phyloP scores from a whole-genome alignment of 2,113 vertebrate species.

The Perca flavescens region DNA sequence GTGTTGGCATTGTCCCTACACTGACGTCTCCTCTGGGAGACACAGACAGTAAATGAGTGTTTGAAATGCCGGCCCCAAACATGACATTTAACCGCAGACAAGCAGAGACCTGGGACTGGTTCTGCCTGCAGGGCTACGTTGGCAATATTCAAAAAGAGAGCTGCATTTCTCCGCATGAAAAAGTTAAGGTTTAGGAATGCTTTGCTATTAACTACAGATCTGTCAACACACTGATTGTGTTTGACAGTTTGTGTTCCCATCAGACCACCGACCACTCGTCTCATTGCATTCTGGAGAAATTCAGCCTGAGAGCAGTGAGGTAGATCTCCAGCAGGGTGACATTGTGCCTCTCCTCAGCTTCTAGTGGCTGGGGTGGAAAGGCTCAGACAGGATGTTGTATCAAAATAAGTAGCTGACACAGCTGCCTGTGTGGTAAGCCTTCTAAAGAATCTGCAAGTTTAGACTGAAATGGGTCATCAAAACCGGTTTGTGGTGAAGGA shows the following conservation, averaged over 20 bases:
- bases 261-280: not conserved
- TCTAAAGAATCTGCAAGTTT: conserved; percentile 50
- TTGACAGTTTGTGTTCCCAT: not conserved
- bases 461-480: conserved; percentile 63
- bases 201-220: not conserved
- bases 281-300: not conserved
- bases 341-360: not conserved
- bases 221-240: not conserved
- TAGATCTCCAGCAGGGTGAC: not conserved
- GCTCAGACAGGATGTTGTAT: conserved; percentile 64
- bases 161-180: not conserved
- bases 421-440: conserved; percentile 35
- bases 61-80: not conserved
- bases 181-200: not conserved
- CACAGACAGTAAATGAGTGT: too few relatives aligned
- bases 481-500: conserved; percentile 37
- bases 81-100: conserved; percentile 16
- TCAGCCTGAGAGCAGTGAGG: not conserved
- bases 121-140: conserved; percentile 17
- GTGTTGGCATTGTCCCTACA: not conserved
- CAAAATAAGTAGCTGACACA: conserved; percentile 57
- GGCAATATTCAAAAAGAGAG: not conserved
- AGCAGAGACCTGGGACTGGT: conserved; percentile 51
- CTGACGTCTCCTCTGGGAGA: not conserved
- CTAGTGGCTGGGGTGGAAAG: not conserved